phyloP scores from a whole-genome alignment of 2,888 invertebrate genomes.

The Vannuccia rotundouncinata region DNA sequence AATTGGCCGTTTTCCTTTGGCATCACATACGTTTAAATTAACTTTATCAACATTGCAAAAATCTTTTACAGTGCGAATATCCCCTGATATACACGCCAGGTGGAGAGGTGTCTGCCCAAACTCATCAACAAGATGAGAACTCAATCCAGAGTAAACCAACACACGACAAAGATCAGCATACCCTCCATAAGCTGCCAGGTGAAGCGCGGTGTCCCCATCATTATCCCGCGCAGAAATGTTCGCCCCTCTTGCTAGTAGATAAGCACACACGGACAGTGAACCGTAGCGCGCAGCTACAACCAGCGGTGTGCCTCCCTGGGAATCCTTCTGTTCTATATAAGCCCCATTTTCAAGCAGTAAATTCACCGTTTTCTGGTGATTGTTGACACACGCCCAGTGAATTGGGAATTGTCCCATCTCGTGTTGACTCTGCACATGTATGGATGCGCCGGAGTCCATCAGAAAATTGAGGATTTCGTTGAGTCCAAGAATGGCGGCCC shows the following conservation, averaged over 20 bases:
- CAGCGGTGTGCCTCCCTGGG: not conserved
- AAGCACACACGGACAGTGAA: not conserved
- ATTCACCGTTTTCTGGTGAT: constrained; percentile 4
- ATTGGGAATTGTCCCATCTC: constrained; percentile 6
- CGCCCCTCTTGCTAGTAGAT: constrained; percentile 1
- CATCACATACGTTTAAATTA: not conserved
- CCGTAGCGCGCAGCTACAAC: constrained; percentile 14
- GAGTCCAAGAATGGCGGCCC: constrained; percentile 25
- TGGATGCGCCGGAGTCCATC: not conserved
- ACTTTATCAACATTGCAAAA: not conserved
- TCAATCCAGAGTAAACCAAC: constrained; percentile 23
- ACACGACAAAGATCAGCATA: constrained; percentile 25
- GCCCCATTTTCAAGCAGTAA: constrained; percentile 11
- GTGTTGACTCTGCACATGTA: not conserved
- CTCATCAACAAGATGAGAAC: constrained; percentile 19
- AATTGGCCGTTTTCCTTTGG: constrained; percentile 13
- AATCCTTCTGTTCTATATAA: constrained; percentile 22
- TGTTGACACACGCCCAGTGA: constrained; percentile 29
- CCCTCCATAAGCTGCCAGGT: constrained; percentile 27
- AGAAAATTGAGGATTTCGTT: not conserved
- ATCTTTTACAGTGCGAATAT: not conserved
- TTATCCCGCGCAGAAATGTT: not conserved
- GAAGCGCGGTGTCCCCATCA: constrained; percentile 25
- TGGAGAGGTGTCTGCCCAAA: constrained; percentile 30
- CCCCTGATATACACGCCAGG: constrained; percentile 25